Evolutionary conservation across 2,113 vertebrate species (phyloP), one percentile per base, ranked within the genome.

Genomic region (Hyperoodon ampullatus): DNA sequence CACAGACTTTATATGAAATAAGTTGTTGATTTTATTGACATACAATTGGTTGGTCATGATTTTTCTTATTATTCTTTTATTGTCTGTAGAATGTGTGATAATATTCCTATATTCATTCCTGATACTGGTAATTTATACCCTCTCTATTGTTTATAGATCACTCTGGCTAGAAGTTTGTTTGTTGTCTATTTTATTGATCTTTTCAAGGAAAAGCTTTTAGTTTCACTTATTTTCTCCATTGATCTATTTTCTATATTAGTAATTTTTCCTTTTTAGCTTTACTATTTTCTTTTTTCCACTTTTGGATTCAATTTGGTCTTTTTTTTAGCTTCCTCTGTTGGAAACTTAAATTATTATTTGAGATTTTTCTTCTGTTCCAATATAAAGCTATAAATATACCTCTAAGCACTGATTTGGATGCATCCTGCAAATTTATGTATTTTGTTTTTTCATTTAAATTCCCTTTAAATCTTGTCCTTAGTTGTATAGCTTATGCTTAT

Each of bases 131-230:
- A 81, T 61, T 70, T 61, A n/a, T 33, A 42, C 33, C 68, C 42
- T 82, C 13, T 66, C 61, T 72, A 28, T 28, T 87, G 28, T 77
- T 93, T 86, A 44, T 87, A 93, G n/a, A 94, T 90, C 39, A 74
- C 39, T 88, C n/a, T 33, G 16, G 65, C 10, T 72, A 66, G 35
- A 72, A 28, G 6, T 35, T 47, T 24, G 19, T 50, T 61, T 30
- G 5, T 21, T 92, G 26, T 86, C 24, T 58, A 33, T 71, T 70
- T 92, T 71, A 65, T 1, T 68, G 4, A 90, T 42, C 26, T 63
- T 94, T 94, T 83, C 61, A 83, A 71, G 84, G n/a, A 85, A 39
- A 50, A 75, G 33, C 4, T 42, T 88, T 88, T 12, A 39, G 23
- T 80, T 94, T 84, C 42, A 72, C 53, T 88, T 47, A 58, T 70